A percentile compares a stretch with the other conserved stretches of the same genome.
Conservation (phyloP, 2,113 vertebrate species). For the Xenopus borealis region DNA sequence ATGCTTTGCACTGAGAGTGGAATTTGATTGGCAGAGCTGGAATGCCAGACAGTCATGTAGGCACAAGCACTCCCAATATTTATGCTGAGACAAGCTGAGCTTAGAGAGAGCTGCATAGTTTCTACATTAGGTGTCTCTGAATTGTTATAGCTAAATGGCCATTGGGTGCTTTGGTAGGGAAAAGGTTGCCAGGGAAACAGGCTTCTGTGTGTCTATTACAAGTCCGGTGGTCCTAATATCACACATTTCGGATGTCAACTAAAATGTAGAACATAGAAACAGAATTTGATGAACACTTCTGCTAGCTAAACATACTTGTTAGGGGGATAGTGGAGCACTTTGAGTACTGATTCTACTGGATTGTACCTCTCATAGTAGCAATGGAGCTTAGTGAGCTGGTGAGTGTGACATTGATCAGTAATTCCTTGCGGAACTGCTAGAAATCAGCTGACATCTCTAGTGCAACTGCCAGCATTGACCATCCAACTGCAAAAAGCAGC, state of each 20-base stretch:
- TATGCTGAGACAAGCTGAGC: constrained; percentile 20
- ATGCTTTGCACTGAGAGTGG: not conserved
- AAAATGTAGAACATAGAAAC: not conserved
- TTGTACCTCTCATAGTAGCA: no score
- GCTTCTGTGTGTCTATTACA: not conserved
- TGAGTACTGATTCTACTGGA: no score
- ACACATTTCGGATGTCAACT: not conserved
- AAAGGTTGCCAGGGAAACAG: not conserved
- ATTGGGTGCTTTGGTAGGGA: not conserved
- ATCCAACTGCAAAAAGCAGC: no score
- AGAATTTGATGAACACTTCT: not conserved
- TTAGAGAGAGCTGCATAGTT: constrained; percentile 12
- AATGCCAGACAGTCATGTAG: constrained; percentile 32
- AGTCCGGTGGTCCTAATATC: not conserved
- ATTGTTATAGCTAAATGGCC: not conserved
- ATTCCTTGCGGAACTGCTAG: no score
- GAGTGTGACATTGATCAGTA: no score
- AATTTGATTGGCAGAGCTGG: constrained; percentile 7
- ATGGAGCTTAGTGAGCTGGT: no score
- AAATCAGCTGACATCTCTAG: no score
- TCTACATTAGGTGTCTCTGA: constrained; percentile 24
- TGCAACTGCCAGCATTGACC: no score
- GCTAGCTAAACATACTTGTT: no score
- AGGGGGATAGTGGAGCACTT: no score
- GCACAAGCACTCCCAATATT: constrained; percentile 15